Conservation (phyloP, 2,888 invertebrate species). For the Latrodectus elegans region DNA sequence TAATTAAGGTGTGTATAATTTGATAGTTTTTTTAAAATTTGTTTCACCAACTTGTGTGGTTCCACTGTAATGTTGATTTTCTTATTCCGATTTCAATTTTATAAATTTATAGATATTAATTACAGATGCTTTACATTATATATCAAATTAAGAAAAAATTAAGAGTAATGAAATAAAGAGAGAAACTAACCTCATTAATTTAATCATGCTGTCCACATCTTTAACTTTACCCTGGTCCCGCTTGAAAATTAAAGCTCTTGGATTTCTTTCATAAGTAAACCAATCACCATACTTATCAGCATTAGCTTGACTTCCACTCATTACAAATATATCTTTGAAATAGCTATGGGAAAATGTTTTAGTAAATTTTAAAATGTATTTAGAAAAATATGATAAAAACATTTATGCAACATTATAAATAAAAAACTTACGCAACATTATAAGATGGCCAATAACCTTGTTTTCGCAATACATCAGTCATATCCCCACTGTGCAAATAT, state of each 20-base stretch:
- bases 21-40: no score
- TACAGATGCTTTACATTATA: no score
- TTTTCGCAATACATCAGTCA: constrained; percentile 80
- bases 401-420: neutral
- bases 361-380: neutral
- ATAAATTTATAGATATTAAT: neutral
- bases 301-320: constrained; percentile 80
- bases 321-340: constrained; percentile 80
- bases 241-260: constrained; percentile 80
- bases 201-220: constrained; percentile 80
- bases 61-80: neutral
- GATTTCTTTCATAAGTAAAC: constrained; percentile 81
- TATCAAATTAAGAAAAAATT: neutral
- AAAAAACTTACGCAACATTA: constrained; percentile 79
- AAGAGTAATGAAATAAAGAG: neutral
- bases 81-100: neutral
- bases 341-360: constrained; percentile 74
- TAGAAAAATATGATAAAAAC: neutral
- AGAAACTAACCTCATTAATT: constrained; percentile 76
- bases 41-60: neutral
- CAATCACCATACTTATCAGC: constrained; percentile 78
- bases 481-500: constrained; percentile 76
- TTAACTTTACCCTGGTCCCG: constrained; percentile 79
- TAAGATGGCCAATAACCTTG: constrained; percentile 85
- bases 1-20: neutral